Base-by-base conservation (phyloP, 2,888 invertebrate genomes). In the Trilocha varians region DNA sequence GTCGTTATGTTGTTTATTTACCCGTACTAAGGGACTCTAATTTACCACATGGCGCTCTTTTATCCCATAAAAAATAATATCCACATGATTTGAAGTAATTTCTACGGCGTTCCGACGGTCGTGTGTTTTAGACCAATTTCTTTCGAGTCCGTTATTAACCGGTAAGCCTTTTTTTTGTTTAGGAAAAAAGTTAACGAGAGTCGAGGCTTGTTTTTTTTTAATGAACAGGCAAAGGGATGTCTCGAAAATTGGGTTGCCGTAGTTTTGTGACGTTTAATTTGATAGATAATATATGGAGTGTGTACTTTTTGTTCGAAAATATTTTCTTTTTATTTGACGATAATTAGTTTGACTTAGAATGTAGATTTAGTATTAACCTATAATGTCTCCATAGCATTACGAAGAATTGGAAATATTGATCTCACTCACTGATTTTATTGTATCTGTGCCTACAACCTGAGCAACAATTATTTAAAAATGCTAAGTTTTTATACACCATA, bases 71-170 rank as follows among this genome's bases (percentile, higher is more conserved):
- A 83, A 80, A 79, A 74, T 75, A 70, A 75, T 78, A 78, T 74
- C 76, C 73, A 83, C 75, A 78, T 75, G 71, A 79, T 82, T 78
- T 73, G 71, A 75, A 65, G 78, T 78, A 84, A 82, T 82, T 82
- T 82, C 72, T 76, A 67, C 53, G 61, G 61, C 60, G 73, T 77
- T 78, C 77, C 75, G 77, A 77, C 69, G 76, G 75, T 73, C 73
- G 73, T 80, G 73, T 78, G 74, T 71, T 78, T 78, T 70, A 70
- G 70, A 74, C 66, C 69, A 75, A 71, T 77, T 80, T 77, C 68
- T 70, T 61, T 54, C 48, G 47, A 55, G 60, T 53, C 70, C 70
- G 70, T 75, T 79, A 78, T 80, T 79, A 78, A 73, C 74, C 65
- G 62, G 78, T 78, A 74, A 77, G 62, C 59, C 54, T 54, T 52